phyloP scores from a whole-genome alignment of 2,888 invertebrate genomes.

The Cheilosia urbana region DNA sequence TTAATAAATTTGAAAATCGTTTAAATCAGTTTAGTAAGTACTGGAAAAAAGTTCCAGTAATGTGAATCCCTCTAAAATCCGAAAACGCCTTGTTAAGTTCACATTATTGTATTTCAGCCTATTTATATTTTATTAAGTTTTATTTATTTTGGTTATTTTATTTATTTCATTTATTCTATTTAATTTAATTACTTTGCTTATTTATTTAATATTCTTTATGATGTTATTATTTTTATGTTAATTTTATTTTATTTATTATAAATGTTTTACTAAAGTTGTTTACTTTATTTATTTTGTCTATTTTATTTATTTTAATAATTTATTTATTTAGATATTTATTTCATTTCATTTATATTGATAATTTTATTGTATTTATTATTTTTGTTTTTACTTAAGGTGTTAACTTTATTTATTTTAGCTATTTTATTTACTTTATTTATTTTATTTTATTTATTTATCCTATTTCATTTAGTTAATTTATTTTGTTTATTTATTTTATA shows the following conservation, averaged over 20 bases:
- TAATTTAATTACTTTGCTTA: background rate
- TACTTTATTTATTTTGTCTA: constrained; percentile 1
- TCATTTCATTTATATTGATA: constrained; percentile 1
- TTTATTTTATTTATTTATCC: background rate
- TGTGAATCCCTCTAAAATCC: no score
- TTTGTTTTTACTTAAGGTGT: no score
- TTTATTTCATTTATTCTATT: background rate
- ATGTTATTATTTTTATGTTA: background rate
- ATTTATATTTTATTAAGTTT: background rate
- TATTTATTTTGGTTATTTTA: background rate
- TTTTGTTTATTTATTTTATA: background rate
- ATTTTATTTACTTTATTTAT: constrained; percentile 4
- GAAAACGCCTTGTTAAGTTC: no score
- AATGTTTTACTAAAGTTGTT: background rate
- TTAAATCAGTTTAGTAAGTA: no score
- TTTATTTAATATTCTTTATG: background rate
- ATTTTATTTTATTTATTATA: background rate
- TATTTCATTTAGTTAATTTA: background rate
- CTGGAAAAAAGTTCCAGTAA: no score
- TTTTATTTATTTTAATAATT: constrained; percentile 1
- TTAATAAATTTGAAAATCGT: no score
- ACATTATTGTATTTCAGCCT: no score
- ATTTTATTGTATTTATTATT: constrained; percentile 7
- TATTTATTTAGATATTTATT: background rate
- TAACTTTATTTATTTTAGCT: constrained; percentile 4